Base-by-base conservation (phyloP, 2,888 invertebrate species). In the Microplitis manilae region DNA sequence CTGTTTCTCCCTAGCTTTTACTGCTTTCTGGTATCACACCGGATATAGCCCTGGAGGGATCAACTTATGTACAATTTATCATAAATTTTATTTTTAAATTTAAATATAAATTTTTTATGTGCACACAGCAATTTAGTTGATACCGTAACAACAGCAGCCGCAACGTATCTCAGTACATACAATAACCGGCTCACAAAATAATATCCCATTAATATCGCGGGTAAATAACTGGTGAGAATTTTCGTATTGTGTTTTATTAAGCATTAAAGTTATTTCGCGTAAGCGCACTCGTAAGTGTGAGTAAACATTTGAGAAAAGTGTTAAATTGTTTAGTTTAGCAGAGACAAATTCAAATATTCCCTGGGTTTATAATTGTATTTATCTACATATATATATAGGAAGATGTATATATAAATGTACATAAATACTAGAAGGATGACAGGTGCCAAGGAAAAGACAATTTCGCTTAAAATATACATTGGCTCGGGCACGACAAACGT, bases 401-500 rank as follows among this genome's bases (percentile, higher is more conserved):
- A 30, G 30, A 30, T 30, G 2, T 30, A 4, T 30, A 30, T 30
- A 30, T 61, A 30, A 74, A 73, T 41, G 9, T 17, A 68, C 50
- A 67, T 67, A 67, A 67, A 30, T 64, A 64, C 6, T 17, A 17
- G 20, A 15, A 64, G 20, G 8, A 68, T 40, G 39, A 68, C 61
- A 62, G 60, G n/a, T 39, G 61, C 60, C 59, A 71, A 59, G 61
- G 59, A 61, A 17, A 39, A 62, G 68, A 62, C 40, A 68, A 17
- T 61, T 64, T 77, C 79, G 79, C 68, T 81, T 81, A 81, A 81
- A 81, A 81, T 81, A 78, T 78, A 75, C 76, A 74, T 79, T 76
- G 79, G 78, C 73, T 79, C 81, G 65, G 8, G 41, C 13, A 17
- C 40, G 74, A 60, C 59, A 68, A 68, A 60, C 68, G 15, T 68